Evolutionary conservation across 2,113 vertebrate genomes (phyloP).

Genomic region (Rhipidura dahli): DNA sequence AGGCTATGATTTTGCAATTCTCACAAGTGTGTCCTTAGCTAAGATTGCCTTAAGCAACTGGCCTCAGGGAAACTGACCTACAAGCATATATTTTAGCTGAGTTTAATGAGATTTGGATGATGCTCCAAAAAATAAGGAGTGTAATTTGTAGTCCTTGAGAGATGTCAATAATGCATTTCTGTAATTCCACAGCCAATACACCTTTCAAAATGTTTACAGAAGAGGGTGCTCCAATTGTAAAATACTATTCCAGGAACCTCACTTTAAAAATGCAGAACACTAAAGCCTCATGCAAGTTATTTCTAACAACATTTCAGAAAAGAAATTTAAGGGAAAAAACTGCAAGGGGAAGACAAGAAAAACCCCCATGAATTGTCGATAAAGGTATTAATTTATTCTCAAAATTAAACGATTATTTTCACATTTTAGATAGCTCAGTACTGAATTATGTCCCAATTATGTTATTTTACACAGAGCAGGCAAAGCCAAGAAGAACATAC

Average conservation of each 20-base stretch:
- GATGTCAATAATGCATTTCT: neutral
- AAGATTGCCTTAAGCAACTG: neutral
- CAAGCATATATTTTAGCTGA: neutral
- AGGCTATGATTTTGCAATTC: neutral
- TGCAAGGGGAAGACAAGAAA: neutral
- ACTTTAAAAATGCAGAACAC: neutral
- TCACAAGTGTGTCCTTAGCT: neutral
- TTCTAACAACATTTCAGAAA: neutral
- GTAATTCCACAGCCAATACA: neutral
- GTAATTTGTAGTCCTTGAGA: neutral
- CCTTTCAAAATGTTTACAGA: neutral
- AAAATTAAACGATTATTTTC: neutral
- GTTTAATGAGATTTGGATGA: slow-evolving; percentile 5
- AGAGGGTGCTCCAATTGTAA: neutral
- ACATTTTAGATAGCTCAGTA: neutral
- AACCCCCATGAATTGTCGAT: neutral
- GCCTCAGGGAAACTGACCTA: slow-evolving; percentile 31
- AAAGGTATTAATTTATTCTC: neutral
- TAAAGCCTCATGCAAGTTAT: neutral
- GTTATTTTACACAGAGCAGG: neutral
- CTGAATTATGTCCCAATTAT: neutral
- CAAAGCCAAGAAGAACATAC: neutral
- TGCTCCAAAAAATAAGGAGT: neutral
- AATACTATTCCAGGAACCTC: neutral
- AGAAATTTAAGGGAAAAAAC: neutral